Conservation (phyloP, 1,140 invertebrate species). For the Cydia amplana region DNA sequence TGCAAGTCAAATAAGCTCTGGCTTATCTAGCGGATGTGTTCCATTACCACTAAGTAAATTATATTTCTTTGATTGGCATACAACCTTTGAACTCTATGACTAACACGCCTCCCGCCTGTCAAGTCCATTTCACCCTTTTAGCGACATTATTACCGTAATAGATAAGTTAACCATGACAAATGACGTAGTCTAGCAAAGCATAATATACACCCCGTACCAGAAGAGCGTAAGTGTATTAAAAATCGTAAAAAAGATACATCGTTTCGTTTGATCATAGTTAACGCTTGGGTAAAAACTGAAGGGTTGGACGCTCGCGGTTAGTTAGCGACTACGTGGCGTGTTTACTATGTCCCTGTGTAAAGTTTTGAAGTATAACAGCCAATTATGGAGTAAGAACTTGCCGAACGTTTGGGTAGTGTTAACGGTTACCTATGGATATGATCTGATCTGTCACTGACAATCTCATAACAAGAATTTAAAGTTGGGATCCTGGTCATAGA, state of each 20-base stretch:
- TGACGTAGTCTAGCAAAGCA: not conserved
- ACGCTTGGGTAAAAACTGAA: conserved; percentile 18
- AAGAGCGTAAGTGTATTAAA: not conserved
- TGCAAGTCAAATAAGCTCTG: no score
- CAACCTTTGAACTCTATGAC: not conserved
- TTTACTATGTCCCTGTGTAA: not conserved
- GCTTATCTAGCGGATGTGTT: no score
- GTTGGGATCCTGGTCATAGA: no score
- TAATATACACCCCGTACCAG: not conserved
- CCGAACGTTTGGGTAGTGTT: no score
- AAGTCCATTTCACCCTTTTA: conserved; percentile 8
- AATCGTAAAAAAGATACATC: not conserved
- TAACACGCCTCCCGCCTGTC: not conserved
- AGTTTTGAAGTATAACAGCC: conserved; percentile 9
- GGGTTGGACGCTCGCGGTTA: not conserved
- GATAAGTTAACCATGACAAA: conserved; percentile 16
- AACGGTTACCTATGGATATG: no score
- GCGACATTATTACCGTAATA: conserved; percentile 18
- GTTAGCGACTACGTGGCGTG: not conserved
- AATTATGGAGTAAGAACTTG: not conserved
- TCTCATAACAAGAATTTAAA: no score
- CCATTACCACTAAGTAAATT: not conserved
- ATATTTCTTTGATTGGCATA: not conserved
- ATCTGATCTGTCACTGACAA: no score
- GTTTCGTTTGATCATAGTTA: not conserved